A percentile compares a stretch with the other conserved stretches of the same genome.
Conservation (phyloP, 2,888 invertebrate genomes). For the Kuschelorhynchus macadamiae region DNA sequence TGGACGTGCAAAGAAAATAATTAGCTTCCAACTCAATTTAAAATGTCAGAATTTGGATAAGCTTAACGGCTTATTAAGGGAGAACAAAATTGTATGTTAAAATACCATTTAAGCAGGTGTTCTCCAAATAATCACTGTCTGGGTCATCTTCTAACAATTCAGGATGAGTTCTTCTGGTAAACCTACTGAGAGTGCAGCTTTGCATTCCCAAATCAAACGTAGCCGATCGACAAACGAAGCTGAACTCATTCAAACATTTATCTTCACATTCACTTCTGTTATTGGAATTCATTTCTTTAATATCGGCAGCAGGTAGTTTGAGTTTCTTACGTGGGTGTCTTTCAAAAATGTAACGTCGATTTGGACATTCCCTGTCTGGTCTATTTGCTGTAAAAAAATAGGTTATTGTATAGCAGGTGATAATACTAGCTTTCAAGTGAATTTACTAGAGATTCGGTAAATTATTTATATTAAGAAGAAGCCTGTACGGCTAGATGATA, state of each 20-base stretch:
- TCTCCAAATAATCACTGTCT: constrained; percentile 91
- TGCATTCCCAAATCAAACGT: constrained; percentile 85
- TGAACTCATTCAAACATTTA: constrained; percentile 89
- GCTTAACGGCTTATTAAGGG: too few species aligned
- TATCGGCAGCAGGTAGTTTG: constrained; percentile 84
- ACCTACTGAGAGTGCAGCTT: constrained; percentile 85
- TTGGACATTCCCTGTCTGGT: constrained; percentile 90
- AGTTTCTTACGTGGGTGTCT: constrained; percentile 88
- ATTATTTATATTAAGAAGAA: too few species aligned
- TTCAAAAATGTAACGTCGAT: constrained; percentile 90
- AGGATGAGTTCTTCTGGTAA: constrained; percentile 89
- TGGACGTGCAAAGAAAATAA: too few species aligned
- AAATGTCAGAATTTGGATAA: too few species aligned
- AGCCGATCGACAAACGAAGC: constrained; percentile 89
- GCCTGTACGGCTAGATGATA: too few species aligned
- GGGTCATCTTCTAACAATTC: constrained; percentile 88
- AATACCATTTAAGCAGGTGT: constrained; percentile 91
- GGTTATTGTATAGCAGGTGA: too few species aligned
- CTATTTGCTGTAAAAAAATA: constrained; percentile 76
- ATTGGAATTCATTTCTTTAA: constrained; percentile 87
- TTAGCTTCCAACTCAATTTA: too few species aligned
- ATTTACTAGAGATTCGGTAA: too few species aligned
- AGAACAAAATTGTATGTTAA: too few species aligned
- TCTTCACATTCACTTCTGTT: constrained; percentile 93
- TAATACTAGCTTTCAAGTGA: too few species aligned